Percentiles rank a stretch among this genome's conserved stretches.
These are phyloP conservation scores for Sphaerophoria taeniata DNA, from an alignment of 2,888 invertebrate species.

Conservation along the genomic window DNA sequence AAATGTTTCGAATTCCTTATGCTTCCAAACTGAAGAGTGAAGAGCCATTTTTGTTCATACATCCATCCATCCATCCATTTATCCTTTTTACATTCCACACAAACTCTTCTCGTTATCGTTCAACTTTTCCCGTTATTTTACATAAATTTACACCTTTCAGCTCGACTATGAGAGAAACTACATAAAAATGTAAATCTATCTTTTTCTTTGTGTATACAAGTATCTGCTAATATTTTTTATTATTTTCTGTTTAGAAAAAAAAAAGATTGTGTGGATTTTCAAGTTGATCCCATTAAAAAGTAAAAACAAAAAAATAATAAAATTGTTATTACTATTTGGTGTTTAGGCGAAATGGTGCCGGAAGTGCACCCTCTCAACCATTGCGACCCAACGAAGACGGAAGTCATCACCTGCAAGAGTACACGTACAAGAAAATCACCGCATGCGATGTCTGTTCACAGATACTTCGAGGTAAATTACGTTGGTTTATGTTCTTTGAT, in stretches of 20 bases:
- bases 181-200: constrained; percentile 42
- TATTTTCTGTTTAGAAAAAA: background rate
- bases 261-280: constrained; percentile 3
- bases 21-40: background rate
- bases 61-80: background rate
- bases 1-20: constrained; percentile 31
- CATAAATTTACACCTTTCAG: constrained; percentile 48
- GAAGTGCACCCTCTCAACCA: constrained; percentile 81
- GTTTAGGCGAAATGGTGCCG: constrained; percentile 88
- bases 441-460: constrained; percentile 97
- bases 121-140: background rate
- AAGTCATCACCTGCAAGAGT: constrained; percentile 94
- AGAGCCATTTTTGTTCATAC: background rate
- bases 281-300: constrained; percentile 47
- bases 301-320: constrained; percentile 12
- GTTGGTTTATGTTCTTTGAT: too few relatives aligned
- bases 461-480: constrained; percentile 90
- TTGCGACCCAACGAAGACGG: constrained; percentile 82
- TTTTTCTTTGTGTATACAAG: constrained; percentile 15
- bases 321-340: constrained; percentile 59
- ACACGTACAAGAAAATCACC: constrained; percentile 97
- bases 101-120: background rate
- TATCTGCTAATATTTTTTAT: constrained; percentile 26
- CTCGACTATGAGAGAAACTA: background rate
- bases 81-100: background rate